Conservation (phyloP, 2,888 invertebrate genomes). For the Mesoligia furuncula region DNA sequence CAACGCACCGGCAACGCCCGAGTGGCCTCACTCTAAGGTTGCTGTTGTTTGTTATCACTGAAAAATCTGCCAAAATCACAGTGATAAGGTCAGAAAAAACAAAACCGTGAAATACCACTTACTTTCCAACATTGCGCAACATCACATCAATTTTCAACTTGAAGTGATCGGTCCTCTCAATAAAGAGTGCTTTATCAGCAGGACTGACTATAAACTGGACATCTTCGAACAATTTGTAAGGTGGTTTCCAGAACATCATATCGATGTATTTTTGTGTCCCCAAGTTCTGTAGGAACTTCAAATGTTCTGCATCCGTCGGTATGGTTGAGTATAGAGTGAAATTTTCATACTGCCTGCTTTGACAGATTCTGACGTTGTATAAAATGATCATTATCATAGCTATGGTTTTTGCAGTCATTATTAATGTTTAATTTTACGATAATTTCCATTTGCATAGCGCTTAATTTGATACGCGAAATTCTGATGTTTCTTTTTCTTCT, state of each 20-base stretch:
- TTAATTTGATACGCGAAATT: slow-evolving; percentile 3
- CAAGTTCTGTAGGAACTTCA: slow-evolving; percentile 79
- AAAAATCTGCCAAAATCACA: background rate
- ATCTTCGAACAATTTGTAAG: slow-evolving; percentile 73
- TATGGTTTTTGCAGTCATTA: slow-evolving; percentile 74
- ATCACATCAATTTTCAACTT: slow-evolving; percentile 67
- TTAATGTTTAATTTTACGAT: slow-evolving; percentile 40
- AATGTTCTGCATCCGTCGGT: slow-evolving; percentile 73
- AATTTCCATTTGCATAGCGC: slow-evolving; percentile 38
- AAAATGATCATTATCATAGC: slow-evolving; percentile 70
- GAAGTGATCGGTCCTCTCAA: slow-evolving; percentile 76
- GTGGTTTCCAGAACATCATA: slow-evolving; percentile 78
- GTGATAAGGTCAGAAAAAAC: background rate
- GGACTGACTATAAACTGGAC: slow-evolving; percentile 78
- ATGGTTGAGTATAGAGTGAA: slow-evolving; percentile 71
- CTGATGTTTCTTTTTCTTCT: slow-evolving; percentile 39
- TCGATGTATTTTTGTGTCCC: slow-evolving; percentile 77
- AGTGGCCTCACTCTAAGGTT: background rate
- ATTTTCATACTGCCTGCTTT: slow-evolving; percentile 73
- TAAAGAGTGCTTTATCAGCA: slow-evolving; percentile 70
- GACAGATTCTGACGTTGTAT: slow-evolving; percentile 68
- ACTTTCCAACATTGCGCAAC: slow-evolving; percentile 76
- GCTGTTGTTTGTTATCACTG: background rate
- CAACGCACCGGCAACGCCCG: background rate
- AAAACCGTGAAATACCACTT: slow-evolving; percentile 35